These are phyloP conservation scores for Agapornis canus DNA, from an alignment of 2,797 vertebrate genomes.

Conservation along the genomic window DNA sequence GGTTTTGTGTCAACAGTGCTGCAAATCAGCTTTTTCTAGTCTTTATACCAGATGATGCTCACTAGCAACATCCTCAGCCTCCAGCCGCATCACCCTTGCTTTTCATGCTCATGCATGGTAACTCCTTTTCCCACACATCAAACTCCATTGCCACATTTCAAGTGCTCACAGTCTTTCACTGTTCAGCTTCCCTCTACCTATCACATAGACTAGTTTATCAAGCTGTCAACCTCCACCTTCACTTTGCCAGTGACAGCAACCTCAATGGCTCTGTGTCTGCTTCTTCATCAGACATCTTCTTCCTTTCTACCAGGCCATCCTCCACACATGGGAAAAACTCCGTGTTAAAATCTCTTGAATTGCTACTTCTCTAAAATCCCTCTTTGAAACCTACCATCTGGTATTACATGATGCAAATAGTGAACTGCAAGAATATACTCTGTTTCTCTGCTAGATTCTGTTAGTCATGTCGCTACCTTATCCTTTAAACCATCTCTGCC, in stretches of 20 bases:
- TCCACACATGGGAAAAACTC: slow-evolving; percentile 58
- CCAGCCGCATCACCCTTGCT: slow-evolving; percentile 10
- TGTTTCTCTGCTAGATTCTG: slow-evolving; percentile 33
- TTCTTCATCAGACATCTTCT: slow-evolving; percentile 39
- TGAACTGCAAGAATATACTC: slow-evolving; percentile 46
- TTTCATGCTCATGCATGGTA: not conserved
- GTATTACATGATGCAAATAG: slow-evolving; percentile 54
- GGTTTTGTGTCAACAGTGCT: not conserved
- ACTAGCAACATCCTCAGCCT: slow-evolving; percentile 12
- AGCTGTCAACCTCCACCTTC: slow-evolving; percentile 57
- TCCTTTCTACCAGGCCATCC: slow-evolving; percentile 38
- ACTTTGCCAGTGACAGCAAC: slow-evolving; percentile 59
- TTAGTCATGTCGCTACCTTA: slow-evolving; percentile 48
- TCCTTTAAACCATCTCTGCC: slow-evolving; percentile 19
- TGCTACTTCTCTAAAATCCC: slow-evolving; percentile 52
- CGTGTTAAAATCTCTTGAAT: slow-evolving; percentile 61
- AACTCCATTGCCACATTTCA: slow-evolving; percentile 30
- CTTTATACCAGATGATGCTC: not conserved
- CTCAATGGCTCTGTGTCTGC: slow-evolving; percentile 9
- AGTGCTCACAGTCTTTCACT: not conserved
- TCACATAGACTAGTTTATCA: slow-evolving; percentile 52
- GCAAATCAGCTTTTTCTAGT: slow-evolving; percentile 3
- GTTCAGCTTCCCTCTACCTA: slow-evolving; percentile 55
- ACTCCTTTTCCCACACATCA: slow-evolving; percentile 1
- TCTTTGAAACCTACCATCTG: slow-evolving; percentile 68